Evolutionary conservation across 2,888 invertebrate genomes (phyloP).

Genomic region (Sceliomorpha sp.): DNA sequence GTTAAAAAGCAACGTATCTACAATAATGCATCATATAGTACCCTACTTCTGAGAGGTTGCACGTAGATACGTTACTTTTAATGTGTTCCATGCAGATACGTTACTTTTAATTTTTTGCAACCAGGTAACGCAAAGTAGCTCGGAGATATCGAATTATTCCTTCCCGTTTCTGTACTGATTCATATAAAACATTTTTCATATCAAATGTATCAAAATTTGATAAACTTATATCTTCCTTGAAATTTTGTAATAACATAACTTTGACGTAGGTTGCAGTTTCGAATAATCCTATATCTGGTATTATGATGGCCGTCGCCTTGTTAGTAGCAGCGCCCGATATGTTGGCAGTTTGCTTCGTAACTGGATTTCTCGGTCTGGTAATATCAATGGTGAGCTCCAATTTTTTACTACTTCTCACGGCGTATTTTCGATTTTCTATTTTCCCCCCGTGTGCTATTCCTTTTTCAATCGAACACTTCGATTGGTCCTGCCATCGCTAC

Average conservation of each 20-base stretch:
- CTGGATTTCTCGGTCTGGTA: slow-evolving; percentile 72
- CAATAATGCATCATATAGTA: no score
- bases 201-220: no score
- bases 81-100: no score
- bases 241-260: not conserved
- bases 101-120: no score
- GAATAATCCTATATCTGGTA: slow-evolving; percentile 80
- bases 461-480: slow-evolving; percentile 6
- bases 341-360: slow-evolving; percentile 64
- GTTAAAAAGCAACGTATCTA: no score
- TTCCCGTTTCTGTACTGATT: no score
- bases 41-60: no score
- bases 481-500: slow-evolving; percentile 13
- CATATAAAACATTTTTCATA: no score
- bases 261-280: slow-evolving; percentile 75
- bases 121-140: no score
- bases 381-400: slow-evolving; percentile 68
- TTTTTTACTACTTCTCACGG: not conserved
- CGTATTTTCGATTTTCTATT: slow-evolving; percentile 2
- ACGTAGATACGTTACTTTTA: no score
- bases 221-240: no score
- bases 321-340: slow-evolving; percentile 68
- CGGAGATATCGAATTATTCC: no score
- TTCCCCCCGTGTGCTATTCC: not conserved
- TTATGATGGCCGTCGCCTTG: slow-evolving; percentile 75